Evolutionary conservation across 2,113 vertebrate species (phyloP).

Genomic region (Malurus elegans): DNA sequence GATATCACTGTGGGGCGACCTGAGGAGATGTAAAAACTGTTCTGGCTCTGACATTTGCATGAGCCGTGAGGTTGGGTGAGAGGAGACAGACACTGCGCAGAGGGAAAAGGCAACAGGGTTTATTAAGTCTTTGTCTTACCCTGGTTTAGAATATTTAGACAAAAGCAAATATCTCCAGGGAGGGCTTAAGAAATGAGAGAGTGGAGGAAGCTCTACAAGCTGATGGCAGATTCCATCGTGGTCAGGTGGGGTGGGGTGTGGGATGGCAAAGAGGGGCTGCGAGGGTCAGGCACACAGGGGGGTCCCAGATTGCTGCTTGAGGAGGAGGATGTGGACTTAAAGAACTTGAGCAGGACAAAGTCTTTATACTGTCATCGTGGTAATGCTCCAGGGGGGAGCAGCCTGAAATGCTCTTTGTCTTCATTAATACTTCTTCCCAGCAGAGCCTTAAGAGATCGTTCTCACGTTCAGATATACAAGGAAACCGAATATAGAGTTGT

Average conservation of each 20-base stretch:
- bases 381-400: background rate
- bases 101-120: constrained; percentile 33
- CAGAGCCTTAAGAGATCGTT: constrained; percentile 28
- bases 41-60: constrained; percentile 34
- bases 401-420: constrained; percentile 14
- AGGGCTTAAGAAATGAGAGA: constrained; percentile 17
- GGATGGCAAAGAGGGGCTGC: background rate
- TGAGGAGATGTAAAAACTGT: constrained; percentile 5
- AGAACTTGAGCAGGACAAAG: background rate
- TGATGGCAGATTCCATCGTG: background rate
- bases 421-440: constrained; percentile 22
- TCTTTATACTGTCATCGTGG: background rate
- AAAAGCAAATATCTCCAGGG: constrained; percentile 33
- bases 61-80: background rate
- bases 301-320: background rate
- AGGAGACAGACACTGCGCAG: background rate
- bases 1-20: constrained; percentile 2
- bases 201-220: background rate
- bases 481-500: constrained; percentile 23
- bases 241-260: background rate
- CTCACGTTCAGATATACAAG: constrained; percentile 5
- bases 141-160: constrained; percentile 33
- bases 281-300: background rate
- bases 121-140: background rate
- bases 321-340: background rate